Evolutionary conservation across 1,140 invertebrate genomes (phyloP), one percentile per base, ranked within the genome.

Genomic region (Druon quercuslanigerum): DNA sequence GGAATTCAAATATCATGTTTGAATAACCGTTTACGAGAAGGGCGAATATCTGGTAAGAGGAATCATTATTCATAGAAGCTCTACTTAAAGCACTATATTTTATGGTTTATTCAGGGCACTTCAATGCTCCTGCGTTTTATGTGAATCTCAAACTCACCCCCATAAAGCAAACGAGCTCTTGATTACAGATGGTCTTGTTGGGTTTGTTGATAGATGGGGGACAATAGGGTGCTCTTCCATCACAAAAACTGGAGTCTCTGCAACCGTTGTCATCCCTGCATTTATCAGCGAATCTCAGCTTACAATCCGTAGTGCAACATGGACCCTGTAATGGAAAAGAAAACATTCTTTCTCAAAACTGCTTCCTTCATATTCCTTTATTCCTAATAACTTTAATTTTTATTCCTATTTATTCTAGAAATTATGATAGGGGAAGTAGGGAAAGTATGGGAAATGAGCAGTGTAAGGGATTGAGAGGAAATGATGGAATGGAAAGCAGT

Each of bases 181-280:
- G 95, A 90, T 98, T 97, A 91, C 97, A 99, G 78, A 97, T 94
- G 14, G 97, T 98, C 88, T 97, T 97, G 91, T 99, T 98, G 14
- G 97, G 96, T 89, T 97, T 98, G 90, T 97, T 97, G 51, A 95
- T 94, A 54, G 97, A 98, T n/a, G 95, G 94, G 17, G 98, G 98
- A 92, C 97, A 99, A 81, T 95, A 93, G 4, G 97, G 95, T 33
- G 94, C 93, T 51, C 94, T 92, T 7, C 97, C 97, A 91, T 98
- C 95, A 90, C 98, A 99, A 90, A 95, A 97, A 84, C 96, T 96
- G 0, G 96, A 94, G 87, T 97, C 96, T 16, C 97, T 94, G 86
- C 98, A 99, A 0, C 98, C 98, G 88, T 98, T 98, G 90, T 97
- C 96, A 81, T 97, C 96, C n/a, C 97, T 93, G 89, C 98, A 99